Conservation (phyloP, 2,113 vertebrate species). For the Redunca redunca region DNA sequence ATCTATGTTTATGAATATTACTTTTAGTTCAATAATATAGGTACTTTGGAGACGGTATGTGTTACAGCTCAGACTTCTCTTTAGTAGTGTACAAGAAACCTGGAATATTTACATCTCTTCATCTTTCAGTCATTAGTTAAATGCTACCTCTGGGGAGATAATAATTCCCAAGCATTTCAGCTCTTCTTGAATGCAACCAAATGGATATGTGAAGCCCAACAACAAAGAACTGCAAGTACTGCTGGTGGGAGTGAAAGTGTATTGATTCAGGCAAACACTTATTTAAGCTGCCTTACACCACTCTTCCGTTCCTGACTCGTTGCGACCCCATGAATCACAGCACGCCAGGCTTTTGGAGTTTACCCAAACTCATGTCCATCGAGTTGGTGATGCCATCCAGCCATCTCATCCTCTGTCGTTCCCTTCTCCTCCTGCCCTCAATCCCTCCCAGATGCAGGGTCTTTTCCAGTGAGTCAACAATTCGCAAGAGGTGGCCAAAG, state of each 20-base stretch:
- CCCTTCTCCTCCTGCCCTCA: too few relatives aligned
- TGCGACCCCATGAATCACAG: neutral
- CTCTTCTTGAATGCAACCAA: neutral
- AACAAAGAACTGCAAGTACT: neutral
- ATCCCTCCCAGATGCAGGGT: neutral
- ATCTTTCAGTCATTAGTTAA: neutral
- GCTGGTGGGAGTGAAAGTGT: neutral
- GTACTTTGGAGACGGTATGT: neutral
- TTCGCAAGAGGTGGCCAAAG: rapidly evolving
- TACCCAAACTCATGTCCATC: too few relatives aligned
- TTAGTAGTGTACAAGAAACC: neutral
- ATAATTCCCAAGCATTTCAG: neutral
- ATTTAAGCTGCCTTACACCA: neutral
- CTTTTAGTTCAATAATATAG: neutral
- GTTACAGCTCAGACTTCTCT: neutral
- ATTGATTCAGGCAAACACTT: neutral
- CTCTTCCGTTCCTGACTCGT: too few relatives aligned
- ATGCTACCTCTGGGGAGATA: too few relatives aligned
- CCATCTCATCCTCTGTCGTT: too few relatives aligned
- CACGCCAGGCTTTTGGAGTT: rapidly evolving
- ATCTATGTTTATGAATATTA: neutral
- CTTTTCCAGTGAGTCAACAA: neutral
- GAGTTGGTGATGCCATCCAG: rapidly evolving
- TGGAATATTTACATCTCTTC: neutral
- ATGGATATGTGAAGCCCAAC: neutral